phyloP scores from a whole-genome alignment of 2,797 vertebrate genomes.

The Crenuchus spilurus region DNA sequence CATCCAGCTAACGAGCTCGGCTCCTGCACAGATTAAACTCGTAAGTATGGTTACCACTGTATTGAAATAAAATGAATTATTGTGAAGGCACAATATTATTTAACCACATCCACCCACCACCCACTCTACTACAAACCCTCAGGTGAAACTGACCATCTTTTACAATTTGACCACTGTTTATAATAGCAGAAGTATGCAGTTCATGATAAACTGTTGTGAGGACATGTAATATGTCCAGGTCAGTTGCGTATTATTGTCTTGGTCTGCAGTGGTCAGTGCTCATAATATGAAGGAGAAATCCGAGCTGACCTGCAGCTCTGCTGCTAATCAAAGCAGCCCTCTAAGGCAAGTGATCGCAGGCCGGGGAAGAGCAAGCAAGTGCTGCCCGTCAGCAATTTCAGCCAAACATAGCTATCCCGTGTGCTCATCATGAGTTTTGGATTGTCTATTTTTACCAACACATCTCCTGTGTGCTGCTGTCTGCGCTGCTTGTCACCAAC shows the following conservation, averaged over 20 bases:
- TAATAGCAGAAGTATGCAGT: not conserved
- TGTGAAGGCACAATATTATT: too few relatives aligned
- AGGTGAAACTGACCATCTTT: too few relatives aligned
- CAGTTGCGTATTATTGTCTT: slow-evolving; percentile 21
- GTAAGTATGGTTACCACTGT: too few relatives aligned
- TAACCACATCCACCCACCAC: too few relatives aligned
- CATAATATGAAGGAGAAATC: slow-evolving; percentile 39
- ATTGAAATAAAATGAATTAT: too few relatives aligned
- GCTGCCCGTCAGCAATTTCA: slow-evolving; percentile 43
- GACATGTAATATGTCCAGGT: slow-evolving; percentile 17
- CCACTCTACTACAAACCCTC: too few relatives aligned
- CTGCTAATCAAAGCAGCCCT: slow-evolving; percentile 41
- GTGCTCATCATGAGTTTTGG: slow-evolving; percentile 37
- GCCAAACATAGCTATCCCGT: slow-evolving; percentile 43
- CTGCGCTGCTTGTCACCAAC: slow-evolving; percentile 49
- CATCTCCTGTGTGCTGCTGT: slow-evolving; percentile 44
- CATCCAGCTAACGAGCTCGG: too few relatives aligned
- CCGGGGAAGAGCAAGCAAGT: slow-evolving; percentile 40
- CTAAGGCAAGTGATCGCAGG: slow-evolving; percentile 31
- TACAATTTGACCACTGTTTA: too few relatives aligned
- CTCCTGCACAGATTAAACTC: too few relatives aligned
- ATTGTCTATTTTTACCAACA: slow-evolving; percentile 56
- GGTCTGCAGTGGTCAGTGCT: not conserved
- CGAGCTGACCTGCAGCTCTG: slow-evolving; percentile 33
- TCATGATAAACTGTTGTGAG: not conserved